Conservation (phyloP, 2,888 invertebrate genomes). For the Drosophila subsilvestris region DNA sequence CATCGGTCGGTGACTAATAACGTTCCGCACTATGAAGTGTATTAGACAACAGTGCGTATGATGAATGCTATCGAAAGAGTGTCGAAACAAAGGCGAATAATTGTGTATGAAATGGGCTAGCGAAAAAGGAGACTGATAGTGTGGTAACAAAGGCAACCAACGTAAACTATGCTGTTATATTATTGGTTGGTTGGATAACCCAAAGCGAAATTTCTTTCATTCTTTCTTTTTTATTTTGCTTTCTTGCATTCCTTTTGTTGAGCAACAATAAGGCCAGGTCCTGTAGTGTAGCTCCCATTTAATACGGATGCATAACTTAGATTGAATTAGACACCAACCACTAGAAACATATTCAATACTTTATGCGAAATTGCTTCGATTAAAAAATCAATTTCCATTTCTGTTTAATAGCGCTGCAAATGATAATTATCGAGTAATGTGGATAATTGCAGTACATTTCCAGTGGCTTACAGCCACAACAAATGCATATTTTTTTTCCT, state of each 20-base stretch:
- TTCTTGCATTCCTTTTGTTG: not conserved
- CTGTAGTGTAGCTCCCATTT: too few species aligned
- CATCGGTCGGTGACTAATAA: conserved; percentile 36
- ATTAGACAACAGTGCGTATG: conserved; percentile 48
- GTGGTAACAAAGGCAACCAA: not conserved
- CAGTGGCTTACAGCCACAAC: not conserved
- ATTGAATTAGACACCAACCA: not conserved
- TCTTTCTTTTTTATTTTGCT: not conserved
- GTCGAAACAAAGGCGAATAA: conserved; percentile 34
- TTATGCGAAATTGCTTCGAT: not conserved
- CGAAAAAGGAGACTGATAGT: conserved; percentile 1
- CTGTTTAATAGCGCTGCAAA: not conserved
- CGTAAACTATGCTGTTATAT: conserved; percentile 15
- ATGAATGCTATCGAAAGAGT: conserved; percentile 39
- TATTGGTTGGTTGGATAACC: conserved; percentile 8
- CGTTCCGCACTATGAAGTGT: conserved; percentile 39
- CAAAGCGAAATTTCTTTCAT: not conserved
- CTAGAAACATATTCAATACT: not conserved
- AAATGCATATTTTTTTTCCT: conserved; percentile 17
- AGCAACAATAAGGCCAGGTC: not conserved
- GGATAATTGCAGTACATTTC: conserved; percentile 17
- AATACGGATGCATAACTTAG: too few species aligned
- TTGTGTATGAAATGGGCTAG: conserved; percentile 14
- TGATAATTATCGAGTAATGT: conserved; percentile 21
- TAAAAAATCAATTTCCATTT: not conserved